phyloP scores from a whole-genome alignment of 2,888 invertebrate species.

The Toxonevra muliebris region DNA sequence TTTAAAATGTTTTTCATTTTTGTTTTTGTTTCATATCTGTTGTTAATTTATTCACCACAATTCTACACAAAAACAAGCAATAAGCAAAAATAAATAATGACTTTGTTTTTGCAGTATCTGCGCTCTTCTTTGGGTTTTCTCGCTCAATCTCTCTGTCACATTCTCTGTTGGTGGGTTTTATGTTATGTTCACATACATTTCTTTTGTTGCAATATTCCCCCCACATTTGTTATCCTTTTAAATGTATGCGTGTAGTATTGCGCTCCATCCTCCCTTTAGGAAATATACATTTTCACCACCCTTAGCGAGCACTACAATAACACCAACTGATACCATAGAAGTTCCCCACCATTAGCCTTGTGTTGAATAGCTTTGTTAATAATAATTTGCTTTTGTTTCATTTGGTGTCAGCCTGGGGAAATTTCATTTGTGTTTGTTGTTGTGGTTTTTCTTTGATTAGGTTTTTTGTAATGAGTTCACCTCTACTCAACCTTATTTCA shows the following conservation, averaged over 20 bases:
- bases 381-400: conserved; percentile 5
- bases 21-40: no score
- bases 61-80: no score
- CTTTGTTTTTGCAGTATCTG: neutral
- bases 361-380: neutral
- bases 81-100: neutral
- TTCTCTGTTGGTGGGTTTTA: no score
- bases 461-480: conserved; percentile 13
- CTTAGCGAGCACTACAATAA: no score
- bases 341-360: neutral
- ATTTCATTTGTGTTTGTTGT: neutral
- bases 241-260: no score
- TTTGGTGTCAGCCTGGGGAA: neutral
- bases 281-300: no score
- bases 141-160: neutral
- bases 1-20: no score
- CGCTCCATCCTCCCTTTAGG: no score
- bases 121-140: neutral
- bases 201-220: no score
- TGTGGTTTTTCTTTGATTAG: neutral
- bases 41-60: no score
- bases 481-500: conserved; percentile 19
- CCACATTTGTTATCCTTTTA: no score
- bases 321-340: neutral
- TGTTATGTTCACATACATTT: no score